These are phyloP conservation scores for Coturnix japonica DNA, from an alignment of 2,113 vertebrate species.

Conservation along the genomic window DNA sequence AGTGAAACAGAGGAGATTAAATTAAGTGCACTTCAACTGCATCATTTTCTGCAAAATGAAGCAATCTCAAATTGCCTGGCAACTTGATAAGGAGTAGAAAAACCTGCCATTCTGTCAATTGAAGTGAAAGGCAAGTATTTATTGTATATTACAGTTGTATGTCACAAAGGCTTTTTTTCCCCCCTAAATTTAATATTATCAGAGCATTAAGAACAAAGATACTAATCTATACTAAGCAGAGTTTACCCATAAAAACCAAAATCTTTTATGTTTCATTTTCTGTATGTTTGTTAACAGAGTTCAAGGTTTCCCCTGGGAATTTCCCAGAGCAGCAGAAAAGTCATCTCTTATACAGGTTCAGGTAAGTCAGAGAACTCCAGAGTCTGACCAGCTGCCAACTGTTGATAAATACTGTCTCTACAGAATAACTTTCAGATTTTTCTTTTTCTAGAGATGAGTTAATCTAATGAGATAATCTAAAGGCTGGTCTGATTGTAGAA, in stretches of 20 bases:
- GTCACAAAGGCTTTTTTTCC: conserved; percentile 21
- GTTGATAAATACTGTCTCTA: neutral
- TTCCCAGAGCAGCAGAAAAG: conserved; percentile 23
- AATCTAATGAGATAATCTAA: no score
- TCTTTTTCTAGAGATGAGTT: neutral
- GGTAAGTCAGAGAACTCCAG: neutral
- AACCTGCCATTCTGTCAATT: neutral
- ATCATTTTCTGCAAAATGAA: conserved; percentile 42
- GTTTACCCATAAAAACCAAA: conserved; percentile 43
- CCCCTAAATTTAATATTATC: conserved; percentile 41
- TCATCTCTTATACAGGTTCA: neutral
- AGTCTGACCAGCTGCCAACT: neutral
- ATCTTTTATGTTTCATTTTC: conserved; percentile 32
- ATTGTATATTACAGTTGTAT: neutral
- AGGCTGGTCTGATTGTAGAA: neutral
- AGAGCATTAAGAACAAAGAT: conserved; percentile 38
- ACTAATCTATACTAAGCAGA: conserved; percentile 40
- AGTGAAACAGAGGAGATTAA: conserved; percentile 52
- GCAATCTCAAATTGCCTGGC: neutral
- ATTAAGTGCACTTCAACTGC: conserved; percentile 62
- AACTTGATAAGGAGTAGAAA: conserved; percentile 54
- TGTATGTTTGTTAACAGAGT: neutral
- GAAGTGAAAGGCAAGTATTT: conserved; percentile 15
- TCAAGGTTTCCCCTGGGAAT: conserved; percentile 4
- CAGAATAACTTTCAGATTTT: neutral